Conservation (phyloP, 2,888 invertebrate genomes). For the Diloba caeruleocephala region DNA sequence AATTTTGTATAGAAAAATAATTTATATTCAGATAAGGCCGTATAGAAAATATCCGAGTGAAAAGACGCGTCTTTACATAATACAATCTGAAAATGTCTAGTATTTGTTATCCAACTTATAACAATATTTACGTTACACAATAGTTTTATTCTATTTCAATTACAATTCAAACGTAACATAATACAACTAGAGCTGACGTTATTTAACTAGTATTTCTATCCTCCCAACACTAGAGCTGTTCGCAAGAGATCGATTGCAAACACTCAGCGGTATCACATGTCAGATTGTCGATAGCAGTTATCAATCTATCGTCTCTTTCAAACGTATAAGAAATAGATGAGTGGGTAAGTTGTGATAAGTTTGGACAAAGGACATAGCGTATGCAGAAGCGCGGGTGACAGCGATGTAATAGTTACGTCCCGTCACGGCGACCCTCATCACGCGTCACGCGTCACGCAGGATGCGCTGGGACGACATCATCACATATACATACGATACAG, state of each 20-base stretch:
- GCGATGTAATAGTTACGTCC: slow-evolving; percentile 22
- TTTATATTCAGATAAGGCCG: background rate
- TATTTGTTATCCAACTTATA: slow-evolving; percentile 1
- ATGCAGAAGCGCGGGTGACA: slow-evolving; percentile 14
- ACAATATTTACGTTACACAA: background rate
- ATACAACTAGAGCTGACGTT: background rate
- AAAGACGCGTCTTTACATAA: background rate
- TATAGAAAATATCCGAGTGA: background rate
- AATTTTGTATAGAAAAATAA: background rate
- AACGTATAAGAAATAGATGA: background rate
- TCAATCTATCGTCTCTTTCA: slow-evolving; percentile 4
- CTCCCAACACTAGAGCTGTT: background rate
- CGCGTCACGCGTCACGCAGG: slow-evolving; percentile 40
- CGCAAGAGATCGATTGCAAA: slow-evolving; percentile 1
- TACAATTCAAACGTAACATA: background rate
- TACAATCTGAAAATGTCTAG: too few relatives aligned
- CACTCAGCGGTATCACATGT: background rate
- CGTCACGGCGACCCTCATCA: slow-evolving; percentile 41
- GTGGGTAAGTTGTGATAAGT: slow-evolving; percentile 2
- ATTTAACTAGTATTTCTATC: too few relatives aligned
- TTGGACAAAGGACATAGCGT: slow-evolving; percentile 21
- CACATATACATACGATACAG: background rate
- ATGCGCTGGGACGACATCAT: slow-evolving; percentile 9
- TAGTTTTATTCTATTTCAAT: background rate
- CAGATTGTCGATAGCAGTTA: slow-evolving; percentile 9